A percentile compares a stretch with the other conserved stretches of the same genome.
Conservation (phyloP, 2,797 vertebrate genomes). For the Trachurus trachurus region DNA sequence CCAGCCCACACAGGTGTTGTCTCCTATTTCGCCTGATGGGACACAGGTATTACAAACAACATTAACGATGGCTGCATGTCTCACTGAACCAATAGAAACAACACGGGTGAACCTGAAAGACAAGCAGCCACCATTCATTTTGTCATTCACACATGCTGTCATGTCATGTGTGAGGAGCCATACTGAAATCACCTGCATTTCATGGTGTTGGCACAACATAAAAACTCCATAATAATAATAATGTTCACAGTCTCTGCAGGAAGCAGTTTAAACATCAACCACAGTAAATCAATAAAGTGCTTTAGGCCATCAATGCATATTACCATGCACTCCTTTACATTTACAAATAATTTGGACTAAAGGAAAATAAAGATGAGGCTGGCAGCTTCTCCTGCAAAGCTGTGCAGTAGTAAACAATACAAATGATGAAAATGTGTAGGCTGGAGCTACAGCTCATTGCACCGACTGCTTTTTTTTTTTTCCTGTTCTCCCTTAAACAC, state of each 20-base stretch:
- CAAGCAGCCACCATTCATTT: neutral
- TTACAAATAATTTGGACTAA: neutral
- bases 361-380: neutral
- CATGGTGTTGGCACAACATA: neutral
- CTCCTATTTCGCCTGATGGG: neutral
- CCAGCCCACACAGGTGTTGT: constrained; percentile 6
- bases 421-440: neutral
- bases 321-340: neutral
- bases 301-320: neutral
- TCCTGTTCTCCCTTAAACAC: neutral
- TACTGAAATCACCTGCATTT: neutral
- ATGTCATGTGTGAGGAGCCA: neutral
- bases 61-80: neutral
- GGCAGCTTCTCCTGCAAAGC: neutral
- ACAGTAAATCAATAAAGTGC: neutral
- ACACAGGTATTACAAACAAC: neutral
- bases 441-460: neutral
- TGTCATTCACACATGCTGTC: neutral
- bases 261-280: neutral
- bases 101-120: neutral
- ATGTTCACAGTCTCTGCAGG: neutral
- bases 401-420: neutral
- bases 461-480: neutral
- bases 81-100: neutral
- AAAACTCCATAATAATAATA: neutral